Evolutionary conservation across 2,113 vertebrate species (phyloP), one percentile per base, ranked within the genome.

Genomic region (Calypte anna): DNA sequence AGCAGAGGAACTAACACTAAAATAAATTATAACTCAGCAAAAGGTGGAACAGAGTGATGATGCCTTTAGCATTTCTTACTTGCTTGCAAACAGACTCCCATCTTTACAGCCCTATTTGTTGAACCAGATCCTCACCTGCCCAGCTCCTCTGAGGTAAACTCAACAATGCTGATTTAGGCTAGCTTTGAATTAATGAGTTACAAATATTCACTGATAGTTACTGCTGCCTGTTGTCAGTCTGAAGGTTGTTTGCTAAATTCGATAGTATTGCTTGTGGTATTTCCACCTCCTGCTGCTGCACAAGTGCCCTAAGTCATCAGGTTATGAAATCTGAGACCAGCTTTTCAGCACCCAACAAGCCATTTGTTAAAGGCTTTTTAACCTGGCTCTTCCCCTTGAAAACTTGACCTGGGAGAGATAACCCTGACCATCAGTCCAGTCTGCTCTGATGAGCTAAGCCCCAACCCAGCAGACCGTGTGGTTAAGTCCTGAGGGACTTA

Each of bases 401-500:
- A 92, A 74, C 28, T 33, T 33, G 10, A 5, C 44, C 46, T 48
- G 25, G 33, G 57, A 86, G 64, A 74, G 3, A 5, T 55, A 81
- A 38, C 33, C 17, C 40, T 50, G 30, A 72, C 53, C 19, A 4
- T 46, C 82, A 68, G 73, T 64, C 85, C 90, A 58, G 53, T 75
- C 79, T 78, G 53, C 64, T 40, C 11, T 67, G 80, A 6, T 2
- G 3, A 86, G 50, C 22, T 43, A 33, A 86, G 77, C 79, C 61
- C 61, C 78, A 87, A 33, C 74, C 87, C 93, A 91, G 88, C 33
- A 88, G 80, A 88, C 66, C 78, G 69, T 11, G 24, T 6, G 27
- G 82, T n/a, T 91, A 93, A 83, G 93, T 91, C 91, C 91, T 53
- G 68, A 91, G 90, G 87, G 93, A 94, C 94, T 93, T 96, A 88